Base-by-base conservation (phyloP, 2,888 invertebrate genomes). In the Drosophila imparisetae region DNA sequence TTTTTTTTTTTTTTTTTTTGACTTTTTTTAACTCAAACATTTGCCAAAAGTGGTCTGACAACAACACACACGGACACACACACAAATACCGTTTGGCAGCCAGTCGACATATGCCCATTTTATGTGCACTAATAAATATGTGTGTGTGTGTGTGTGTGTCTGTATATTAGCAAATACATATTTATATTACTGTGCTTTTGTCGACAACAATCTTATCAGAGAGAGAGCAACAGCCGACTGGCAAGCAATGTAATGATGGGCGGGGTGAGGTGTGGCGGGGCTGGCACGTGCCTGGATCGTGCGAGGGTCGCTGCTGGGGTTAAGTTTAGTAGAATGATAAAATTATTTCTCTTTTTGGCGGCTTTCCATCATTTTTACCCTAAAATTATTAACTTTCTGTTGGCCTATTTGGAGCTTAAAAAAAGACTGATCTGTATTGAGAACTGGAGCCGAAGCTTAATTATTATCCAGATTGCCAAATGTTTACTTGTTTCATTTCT, bases 151-250 rank as follows among this genome's bases (percentile, higher is more conserved):
- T 63, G 70, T 77, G 48, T 57, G 15, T 29, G 11, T n/a, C 10
- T 30, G 29, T 29, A 4, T 15, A 24, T 15, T 45, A 4, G 4
- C 27, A 24, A 45, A 45, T 57, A 57, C 21, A 42, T 59, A 40
- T 70, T 59, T 54, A 73, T 77, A 71, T 66, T 66, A 55, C 61
- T 65, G 72, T 75, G 72, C 63, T 81, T 75, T 78, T 80, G 45
- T 72, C 66, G 55, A 70, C 69, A 75, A 80, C 89, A 85, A 85
- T 80, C 85, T 85, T 86, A 85, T 85, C 89, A 78, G 65, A 68
- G 36, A 36, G 63, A 54, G 71, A 66, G 67, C 54, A 57, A 54
- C 52, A 71, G 57, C 38, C 36, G 11, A 21, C 68, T 11, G 18
- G 11, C 4, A 10, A 15, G 8, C 18, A 34, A 36, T 30, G 40